Base-by-base conservation (phyloP, 2,888 invertebrate genomes). In the Scrobipalpa atriplicella region DNA sequence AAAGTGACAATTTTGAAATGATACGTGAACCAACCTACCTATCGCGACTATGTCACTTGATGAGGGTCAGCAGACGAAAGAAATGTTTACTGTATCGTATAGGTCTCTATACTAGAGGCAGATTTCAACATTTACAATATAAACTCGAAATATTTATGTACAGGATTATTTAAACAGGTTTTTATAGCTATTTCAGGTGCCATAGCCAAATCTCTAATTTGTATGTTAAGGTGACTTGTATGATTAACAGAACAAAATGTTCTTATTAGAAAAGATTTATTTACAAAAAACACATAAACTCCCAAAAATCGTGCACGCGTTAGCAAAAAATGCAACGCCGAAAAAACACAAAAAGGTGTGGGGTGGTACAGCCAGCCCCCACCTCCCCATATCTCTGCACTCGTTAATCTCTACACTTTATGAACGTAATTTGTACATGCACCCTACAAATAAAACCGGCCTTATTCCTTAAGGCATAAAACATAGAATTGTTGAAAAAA, bases 321-420 rank as follows among this genome's bases (percentile, higher is more conserved):
- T 83, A 75, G 82, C 83, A 90, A 91, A 90, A 90, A 89, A 85
- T 86, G 87, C 88, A 90, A 86, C 89, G 9, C 38, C 58, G 89
- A 89, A 90, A 89, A 89, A 82, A 78, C 80, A 80, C 79, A 81
- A 83, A 81, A 78, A 86, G 84, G 86, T 80, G 86, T 82, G 79
- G 87, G 90, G 89, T 84, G 87, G 85, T 36, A 75, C 79, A 78
- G 83, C 79, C 80, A 79, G 83, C 80, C 82, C 72, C 77, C 84
- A 81, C 79, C 83, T 84, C 85, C 85, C 82, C 83, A 81, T 88
- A 88, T 90, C 89, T 90, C 84, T 89, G 86, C 87, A 90, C 87
- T 91, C 90, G 86, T 84, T 90, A 92, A 92, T 91, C 90, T 87
- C 77, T 79, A 73, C 76, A 87, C 81, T 85, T 84, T 82, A 86